Evolutionary conservation across 1,140 invertebrate genomes (phyloP).

Genomic region (Elysia chlorotica): DNA sequence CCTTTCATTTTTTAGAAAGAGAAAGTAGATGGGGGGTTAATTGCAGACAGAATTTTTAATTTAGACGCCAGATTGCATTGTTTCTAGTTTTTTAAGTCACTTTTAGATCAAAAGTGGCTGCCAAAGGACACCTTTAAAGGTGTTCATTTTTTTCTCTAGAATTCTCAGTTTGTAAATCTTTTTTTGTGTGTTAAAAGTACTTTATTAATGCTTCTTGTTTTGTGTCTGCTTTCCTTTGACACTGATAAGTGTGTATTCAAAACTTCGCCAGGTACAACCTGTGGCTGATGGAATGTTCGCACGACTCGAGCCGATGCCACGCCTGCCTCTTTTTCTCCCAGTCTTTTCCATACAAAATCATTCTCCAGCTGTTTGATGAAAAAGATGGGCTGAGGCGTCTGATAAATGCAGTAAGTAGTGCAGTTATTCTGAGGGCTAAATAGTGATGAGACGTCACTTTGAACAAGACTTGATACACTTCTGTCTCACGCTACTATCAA

Average conservation of each 20-base stretch:
- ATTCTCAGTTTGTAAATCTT: neutral
- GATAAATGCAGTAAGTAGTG: conserved; percentile 86
- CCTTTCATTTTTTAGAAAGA: too few relatives aligned
- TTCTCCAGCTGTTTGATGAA: conserved; percentile 90
- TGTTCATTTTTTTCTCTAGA: neutral
- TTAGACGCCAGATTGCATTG: too few relatives aligned
- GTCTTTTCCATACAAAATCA: conserved; percentile 88
- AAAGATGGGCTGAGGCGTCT: conserved; percentile 90
- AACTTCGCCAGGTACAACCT: conserved; percentile 75
- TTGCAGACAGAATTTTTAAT: too few relatives aligned
- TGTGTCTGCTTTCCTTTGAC: neutral
- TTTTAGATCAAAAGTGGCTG: too few relatives aligned
- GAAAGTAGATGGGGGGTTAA: too few relatives aligned
- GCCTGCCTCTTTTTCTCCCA: conserved; percentile 97
- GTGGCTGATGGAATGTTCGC: conserved; percentile 93
- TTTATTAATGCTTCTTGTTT: neutral
- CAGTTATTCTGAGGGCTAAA: too few relatives aligned
- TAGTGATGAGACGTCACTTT: too few relatives aligned
- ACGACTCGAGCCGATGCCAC: conserved; percentile 93
- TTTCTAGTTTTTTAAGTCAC: too few relatives aligned
- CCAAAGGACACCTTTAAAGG: too few relatives aligned
- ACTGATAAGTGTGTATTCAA: neutral
- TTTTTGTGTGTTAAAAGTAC: neutral
- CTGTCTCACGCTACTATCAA: too few relatives aligned
- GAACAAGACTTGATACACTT: too few relatives aligned